These are phyloP conservation scores for Malachius bipustulatus DNA, from an alignment of 2,888 invertebrate genomes.

Conservation along the genomic window DNA sequence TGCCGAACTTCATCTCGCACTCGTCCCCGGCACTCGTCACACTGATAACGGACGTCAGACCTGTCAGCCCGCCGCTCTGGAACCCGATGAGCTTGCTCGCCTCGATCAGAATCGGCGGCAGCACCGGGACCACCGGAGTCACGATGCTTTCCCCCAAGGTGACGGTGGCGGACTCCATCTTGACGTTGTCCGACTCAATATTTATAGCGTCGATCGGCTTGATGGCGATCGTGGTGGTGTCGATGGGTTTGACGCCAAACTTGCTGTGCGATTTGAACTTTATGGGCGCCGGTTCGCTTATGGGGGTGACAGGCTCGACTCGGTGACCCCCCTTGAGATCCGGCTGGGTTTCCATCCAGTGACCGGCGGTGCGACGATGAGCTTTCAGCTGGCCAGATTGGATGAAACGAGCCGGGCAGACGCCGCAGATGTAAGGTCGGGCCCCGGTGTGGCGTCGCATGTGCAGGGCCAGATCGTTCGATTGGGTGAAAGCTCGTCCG, in stretches of 20 bases:
- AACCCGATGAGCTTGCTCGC: slow-evolving; percentile 27
- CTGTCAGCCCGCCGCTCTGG: slow-evolving; percentile 21
- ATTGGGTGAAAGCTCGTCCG: slow-evolving; percentile 50
- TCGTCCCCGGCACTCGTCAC: slow-evolving; percentile 15
- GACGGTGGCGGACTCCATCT: slow-evolving; percentile 9
- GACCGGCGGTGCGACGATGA: slow-evolving; percentile 50
- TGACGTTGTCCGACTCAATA: slow-evolving; percentile 12
- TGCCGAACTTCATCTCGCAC: neutral
- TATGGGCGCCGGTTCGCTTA: slow-evolving; percentile 33
- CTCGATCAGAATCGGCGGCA: slow-evolving; percentile 29
- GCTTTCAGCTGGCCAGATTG: slow-evolving; percentile 49
- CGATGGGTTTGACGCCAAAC: slow-evolving; percentile 11
- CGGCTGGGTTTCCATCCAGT: slow-evolving; percentile 40
- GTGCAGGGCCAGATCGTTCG: slow-evolving; percentile 58
- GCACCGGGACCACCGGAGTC: slow-evolving; percentile 25
- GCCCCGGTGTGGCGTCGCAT: slow-evolving; percentile 59
- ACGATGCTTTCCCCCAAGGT: slow-evolving; percentile 14
- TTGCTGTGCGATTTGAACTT: slow-evolving; percentile 34
- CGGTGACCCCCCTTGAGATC: slow-evolving; percentile 36
- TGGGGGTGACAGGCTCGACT: slow-evolving; percentile 35
- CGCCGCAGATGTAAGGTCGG: slow-evolving; percentile 51
- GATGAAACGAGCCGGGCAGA: slow-evolving; percentile 57
- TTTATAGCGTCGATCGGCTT: slow-evolving; percentile 15
- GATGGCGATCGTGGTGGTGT: neutral
- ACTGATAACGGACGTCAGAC: slow-evolving; percentile 12